Evolutionary conservation across 2,888 invertebrate genomes (phyloP).

Genomic region (Agrilus cyanescens): DNA sequence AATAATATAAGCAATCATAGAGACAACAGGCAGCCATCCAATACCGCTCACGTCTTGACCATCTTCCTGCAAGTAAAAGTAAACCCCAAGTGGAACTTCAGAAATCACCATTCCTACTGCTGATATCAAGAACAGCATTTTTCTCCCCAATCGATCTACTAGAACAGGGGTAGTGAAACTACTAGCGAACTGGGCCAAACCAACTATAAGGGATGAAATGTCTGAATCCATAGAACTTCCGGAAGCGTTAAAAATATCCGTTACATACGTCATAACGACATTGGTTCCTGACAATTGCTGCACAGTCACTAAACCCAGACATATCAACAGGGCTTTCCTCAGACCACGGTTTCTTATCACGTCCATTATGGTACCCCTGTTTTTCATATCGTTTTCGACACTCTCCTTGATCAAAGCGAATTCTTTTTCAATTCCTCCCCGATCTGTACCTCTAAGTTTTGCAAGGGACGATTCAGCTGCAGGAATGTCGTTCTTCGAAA

Average conservation of each 20-base stretch:
- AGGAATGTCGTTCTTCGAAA: conserved; percentile 43
- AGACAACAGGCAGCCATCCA: not conserved
- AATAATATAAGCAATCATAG: conserved; percentile 1
- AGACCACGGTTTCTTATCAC: too few species aligned
- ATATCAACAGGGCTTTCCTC: conserved; percentile 13
- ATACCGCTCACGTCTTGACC: not conserved
- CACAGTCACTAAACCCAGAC: conserved; percentile 12
- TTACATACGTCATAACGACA: conserved; percentile 15
- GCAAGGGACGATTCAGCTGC: conserved; percentile 45
- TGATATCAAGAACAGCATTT: conserved; percentile 55
- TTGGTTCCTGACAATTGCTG: conserved; percentile 20
- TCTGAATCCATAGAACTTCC: conserved; percentile 47
- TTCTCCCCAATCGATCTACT: conserved; percentile 64
- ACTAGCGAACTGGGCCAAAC: conserved; percentile 57
- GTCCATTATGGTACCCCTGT: too few species aligned
- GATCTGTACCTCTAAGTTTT: conserved; percentile 49
- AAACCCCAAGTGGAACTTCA: conserved; percentile 43
- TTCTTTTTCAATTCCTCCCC: conserved; percentile 38
- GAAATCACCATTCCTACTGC: conserved; percentile 54
- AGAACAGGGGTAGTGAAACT: conserved; percentile 59
- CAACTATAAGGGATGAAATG: conserved; percentile 60
- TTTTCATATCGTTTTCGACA: conserved; percentile 15
- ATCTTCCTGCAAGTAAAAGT: conserved; percentile 45
- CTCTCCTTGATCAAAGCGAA: conserved; percentile 24
- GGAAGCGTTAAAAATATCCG: conserved; percentile 51